Percentiles rank a stretch among this genome's conserved stretches.
Conservation (phyloP, 2,888 invertebrate genomes). For the Zeuzera pyrina region DNA sequence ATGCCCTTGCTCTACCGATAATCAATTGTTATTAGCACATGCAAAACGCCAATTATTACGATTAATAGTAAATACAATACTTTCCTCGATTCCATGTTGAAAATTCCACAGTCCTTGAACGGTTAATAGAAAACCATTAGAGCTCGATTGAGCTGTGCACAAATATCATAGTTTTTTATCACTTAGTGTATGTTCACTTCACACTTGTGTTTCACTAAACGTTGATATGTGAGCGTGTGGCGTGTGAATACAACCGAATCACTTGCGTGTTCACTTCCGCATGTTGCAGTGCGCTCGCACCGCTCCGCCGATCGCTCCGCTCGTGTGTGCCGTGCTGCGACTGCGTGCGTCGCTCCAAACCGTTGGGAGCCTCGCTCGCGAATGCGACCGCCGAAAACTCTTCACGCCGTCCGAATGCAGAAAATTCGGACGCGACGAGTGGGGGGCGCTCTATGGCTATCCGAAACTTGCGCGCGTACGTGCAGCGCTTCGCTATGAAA, state of each 20-base stretch:
- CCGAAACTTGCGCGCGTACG: conserved; percentile 68
- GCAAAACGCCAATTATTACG: neutral
- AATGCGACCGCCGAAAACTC: conserved; percentile 71
- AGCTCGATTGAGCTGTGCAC: conserved; percentile 52
- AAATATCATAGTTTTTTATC: conserved; percentile 60
- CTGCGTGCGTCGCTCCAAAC: conserved; percentile 50
- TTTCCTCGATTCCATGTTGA: conserved; percentile 68
- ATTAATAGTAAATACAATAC: conserved; percentile 41
- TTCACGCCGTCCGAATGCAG: conserved; percentile 67
- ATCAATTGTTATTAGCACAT: no score
- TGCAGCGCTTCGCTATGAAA: conserved; percentile 70
- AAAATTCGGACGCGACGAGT: conserved; percentile 69
- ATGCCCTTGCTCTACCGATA: no score
- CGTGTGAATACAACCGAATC: no score
- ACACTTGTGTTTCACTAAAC: conserved; percentile 53
- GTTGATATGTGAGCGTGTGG: conserved; percentile 24
- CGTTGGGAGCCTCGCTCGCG: conserved; percentile 64
- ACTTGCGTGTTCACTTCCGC: conserved; percentile 64
- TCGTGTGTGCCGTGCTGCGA: conserved; percentile 20
- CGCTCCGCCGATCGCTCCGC: conserved; percentile 10
- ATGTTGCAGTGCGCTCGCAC: conserved; percentile 55
- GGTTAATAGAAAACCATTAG: conserved; percentile 54
- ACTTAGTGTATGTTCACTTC: conserved; percentile 56
- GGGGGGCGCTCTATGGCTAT: conserved; percentile 71
- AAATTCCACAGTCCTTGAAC: conserved; percentile 59